phyloP scores from a whole-genome alignment of 1,140 invertebrate genomes.

The Drosophila sulfurigaster region DNA sequence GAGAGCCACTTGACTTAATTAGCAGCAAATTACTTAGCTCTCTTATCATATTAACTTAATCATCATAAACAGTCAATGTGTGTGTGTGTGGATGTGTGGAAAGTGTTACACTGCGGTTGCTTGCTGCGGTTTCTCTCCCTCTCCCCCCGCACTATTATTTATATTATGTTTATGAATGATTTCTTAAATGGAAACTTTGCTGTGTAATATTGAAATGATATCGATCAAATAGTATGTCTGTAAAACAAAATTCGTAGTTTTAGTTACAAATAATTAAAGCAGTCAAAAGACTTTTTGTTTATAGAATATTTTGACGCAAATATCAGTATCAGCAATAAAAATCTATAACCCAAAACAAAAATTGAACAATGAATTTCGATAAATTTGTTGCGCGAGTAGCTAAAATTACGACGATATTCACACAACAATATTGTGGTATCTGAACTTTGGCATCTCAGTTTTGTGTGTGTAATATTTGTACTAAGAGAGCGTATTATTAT shows the following conservation, averaged over 20 bases:
- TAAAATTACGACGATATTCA: neutral
- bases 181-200: constrained; percentile 9
- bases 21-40: constrained; percentile 54
- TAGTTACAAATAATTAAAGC: too few species aligned
- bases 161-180: constrained; percentile 24
- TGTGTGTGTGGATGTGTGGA: constrained; percentile 1
- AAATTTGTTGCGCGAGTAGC: neutral
- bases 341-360: too few species aligned
- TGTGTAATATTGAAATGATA: neutral
- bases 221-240: too few species aligned
- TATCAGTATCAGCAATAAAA: too few species aligned
- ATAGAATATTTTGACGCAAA: too few species aligned
- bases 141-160: neutral
- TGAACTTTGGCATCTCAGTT: constrained; percentile 1
- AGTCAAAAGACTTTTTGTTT: too few species aligned
- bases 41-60: constrained; percentile 17
- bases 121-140: neutral
- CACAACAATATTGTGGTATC: constrained; percentile 1
- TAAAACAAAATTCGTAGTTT: too few species aligned
- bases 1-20: constrained; percentile 59
- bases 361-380: too few species aligned
- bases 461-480: neutral
- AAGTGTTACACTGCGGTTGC: constrained; percentile 3
- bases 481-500: too few species aligned
- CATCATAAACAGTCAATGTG: constrained; percentile 3